Conservation (phyloP, 37 sponge, comb jelly and placozoan genomes). For the Tethya wilhelma region DNA sequence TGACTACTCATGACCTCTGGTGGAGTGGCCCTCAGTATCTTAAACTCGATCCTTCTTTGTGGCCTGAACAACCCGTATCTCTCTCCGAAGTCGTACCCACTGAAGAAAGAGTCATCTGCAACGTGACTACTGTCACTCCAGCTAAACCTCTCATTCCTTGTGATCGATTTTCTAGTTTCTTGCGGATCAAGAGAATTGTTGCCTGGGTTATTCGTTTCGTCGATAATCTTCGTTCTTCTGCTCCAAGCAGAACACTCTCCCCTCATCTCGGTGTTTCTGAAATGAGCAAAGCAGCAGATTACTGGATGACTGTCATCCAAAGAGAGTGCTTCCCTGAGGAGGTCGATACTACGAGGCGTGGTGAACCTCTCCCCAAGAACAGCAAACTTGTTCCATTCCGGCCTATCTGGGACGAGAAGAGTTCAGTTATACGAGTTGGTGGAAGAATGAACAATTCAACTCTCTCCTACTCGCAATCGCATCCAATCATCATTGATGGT, state of each 20-base stretch:
- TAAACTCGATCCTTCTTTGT: not conserved
- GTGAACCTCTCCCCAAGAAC: slow-evolving; percentile 27
- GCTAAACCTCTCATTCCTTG: slow-evolving; percentile 20
- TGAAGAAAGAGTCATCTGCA: slow-evolving; percentile 29
- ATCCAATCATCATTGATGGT: slow-evolving; percentile 52
- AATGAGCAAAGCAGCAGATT: slow-evolving; percentile 18
- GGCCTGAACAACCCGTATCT: not conserved
- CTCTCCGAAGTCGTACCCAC: not conserved
- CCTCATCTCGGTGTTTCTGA: slow-evolving; percentile 24
- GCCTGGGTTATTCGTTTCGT: slow-evolving; percentile 37
- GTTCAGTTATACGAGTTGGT: slow-evolving; percentile 30
- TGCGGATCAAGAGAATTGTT: slow-evolving; percentile 22
- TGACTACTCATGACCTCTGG: slow-evolving; percentile 32
- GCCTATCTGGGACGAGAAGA: slow-evolving; percentile 11
- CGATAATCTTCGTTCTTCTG: slow-evolving; percentile 12
- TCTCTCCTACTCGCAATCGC: slow-evolving; percentile 21
- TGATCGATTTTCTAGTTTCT: slow-evolving; percentile 29
- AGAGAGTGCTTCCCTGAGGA: slow-evolving; percentile 34
- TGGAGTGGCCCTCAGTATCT: slow-evolving; percentile 27
- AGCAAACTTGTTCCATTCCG: slow-evolving; percentile 31
- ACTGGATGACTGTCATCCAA: slow-evolving; percentile 22
- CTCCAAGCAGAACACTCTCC: not conserved
- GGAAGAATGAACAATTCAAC: slow-evolving; percentile 37
- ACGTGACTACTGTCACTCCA: not conserved
- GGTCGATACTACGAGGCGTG: not conserved